phyloP scores from a whole-genome alignment of 2,888 invertebrate genomes.

The Morpho deidamia region DNA sequence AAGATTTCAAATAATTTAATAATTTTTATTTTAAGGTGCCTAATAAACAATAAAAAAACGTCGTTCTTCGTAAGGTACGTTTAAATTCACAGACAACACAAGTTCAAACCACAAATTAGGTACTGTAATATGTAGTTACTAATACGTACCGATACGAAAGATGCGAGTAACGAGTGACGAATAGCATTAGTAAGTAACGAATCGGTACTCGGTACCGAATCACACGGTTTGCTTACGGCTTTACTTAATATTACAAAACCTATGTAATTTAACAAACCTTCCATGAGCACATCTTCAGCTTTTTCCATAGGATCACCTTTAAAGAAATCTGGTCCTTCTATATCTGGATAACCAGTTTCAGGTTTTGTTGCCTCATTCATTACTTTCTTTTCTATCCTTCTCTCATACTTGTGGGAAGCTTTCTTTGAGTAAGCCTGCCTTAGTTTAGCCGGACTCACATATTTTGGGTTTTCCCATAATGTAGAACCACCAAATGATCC shows the following conservation, averaged over 20 bases:
- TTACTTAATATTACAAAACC: not conserved
- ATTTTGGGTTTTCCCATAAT: constrained; percentile 95
- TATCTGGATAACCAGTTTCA: constrained; percentile 83
- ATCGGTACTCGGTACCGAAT: too few relatives aligned
- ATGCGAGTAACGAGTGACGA: too few relatives aligned
- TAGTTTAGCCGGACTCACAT: constrained; percentile 92
- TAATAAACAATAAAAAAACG: too few relatives aligned
- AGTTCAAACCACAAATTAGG: too few relatives aligned
- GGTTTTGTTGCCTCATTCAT: constrained; percentile 85
- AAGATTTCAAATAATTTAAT: too few relatives aligned
- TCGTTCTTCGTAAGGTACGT: too few relatives aligned
- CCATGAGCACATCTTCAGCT: constrained; percentile 71
- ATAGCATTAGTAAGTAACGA: too few relatives aligned
- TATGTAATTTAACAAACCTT: constrained; percentile 42
- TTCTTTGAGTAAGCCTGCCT: constrained; percentile 83
- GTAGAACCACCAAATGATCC: constrained; percentile 95
- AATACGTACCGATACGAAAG: too few relatives aligned
- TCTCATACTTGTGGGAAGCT: constrained; percentile 86
- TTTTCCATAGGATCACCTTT: constrained; percentile 77
- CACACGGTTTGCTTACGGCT: too few relatives aligned
- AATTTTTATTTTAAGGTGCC: too few relatives aligned
- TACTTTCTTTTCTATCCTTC: constrained; percentile 88
- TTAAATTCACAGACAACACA: too few relatives aligned
- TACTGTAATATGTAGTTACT: too few relatives aligned
- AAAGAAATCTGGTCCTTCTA: constrained; percentile 87